Percentiles rank a stretch among this genome's conserved stretches.
phyloP scores from a whole-genome alignment of 2,888 invertebrate species.

The Idaea dimidiata region DNA sequence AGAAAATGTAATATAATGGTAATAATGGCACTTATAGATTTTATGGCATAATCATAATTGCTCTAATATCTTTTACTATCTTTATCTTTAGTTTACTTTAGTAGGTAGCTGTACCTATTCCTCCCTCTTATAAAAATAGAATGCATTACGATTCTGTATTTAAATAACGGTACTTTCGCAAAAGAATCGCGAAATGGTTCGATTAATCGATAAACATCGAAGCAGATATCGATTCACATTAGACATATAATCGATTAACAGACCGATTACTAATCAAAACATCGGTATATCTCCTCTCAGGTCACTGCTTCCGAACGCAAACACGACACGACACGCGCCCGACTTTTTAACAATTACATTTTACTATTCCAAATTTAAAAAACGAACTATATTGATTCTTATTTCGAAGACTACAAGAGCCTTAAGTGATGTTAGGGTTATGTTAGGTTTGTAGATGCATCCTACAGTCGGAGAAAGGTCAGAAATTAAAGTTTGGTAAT shows the following conservation, averaged over 20 bases:
- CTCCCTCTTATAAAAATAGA: no score
- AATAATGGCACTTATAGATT: no score
- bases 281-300: constrained; percentile 57
- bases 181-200: constrained; percentile 30
- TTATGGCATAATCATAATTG: no score
- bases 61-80: no score
- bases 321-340: constrained; percentile 68
- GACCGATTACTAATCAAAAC: constrained; percentile 69
- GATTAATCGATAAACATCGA: constrained; percentile 37
- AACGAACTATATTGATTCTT: constrained; percentile 18
- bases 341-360: constrained; percentile 45
- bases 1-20: no score
- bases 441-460: constrained; percentile 15
- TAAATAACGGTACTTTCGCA: neutral
- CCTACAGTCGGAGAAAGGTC: constrained; percentile 60
- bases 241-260: constrained; percentile 77
- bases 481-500: constrained; percentile 59
- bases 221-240: constrained; percentile 64
- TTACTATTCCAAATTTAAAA: constrained; percentile 16
- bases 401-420: constrained; percentile 11
- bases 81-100: no score
- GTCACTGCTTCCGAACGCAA: constrained; percentile 75
- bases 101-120: no score
- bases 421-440: neutral
- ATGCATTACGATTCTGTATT: neutral